Evolutionary conservation across 2,888 invertebrate genomes (phyloP), one percentile per base, ranked within the genome.

Genomic region (Biston betularia): DNA sequence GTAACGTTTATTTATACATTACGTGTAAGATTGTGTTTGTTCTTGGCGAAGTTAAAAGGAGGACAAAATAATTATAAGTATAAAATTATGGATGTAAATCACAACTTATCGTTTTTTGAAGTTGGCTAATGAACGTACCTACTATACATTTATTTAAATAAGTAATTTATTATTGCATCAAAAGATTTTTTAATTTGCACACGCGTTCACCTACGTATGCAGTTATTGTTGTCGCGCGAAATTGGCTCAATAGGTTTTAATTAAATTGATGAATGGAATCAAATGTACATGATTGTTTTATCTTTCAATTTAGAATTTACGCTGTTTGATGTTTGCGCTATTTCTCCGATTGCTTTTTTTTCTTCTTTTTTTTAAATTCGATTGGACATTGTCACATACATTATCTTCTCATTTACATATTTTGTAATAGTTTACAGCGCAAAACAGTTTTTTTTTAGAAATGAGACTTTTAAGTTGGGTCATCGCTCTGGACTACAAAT

Each of bases 161-260:
- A 14, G 14, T 45, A 14, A 45, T 38, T 5, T 5, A 10, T 24
- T 7, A 15, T 48, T 24, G 10, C 10, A 24, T 6, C 8, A 35
- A 6, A 8, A 10, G 38, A 9, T 49, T 40, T 15, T 42, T 54
- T 24, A 0, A n/a, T 44, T 11, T 24, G 15, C 15, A 54, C 6
- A 15, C 42, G 33, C 4, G 8, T 7, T 11, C 33, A 12, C n/a
- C 1, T 10, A 54, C 24, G 33, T 33, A 10, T 53, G 54, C 24
- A 42, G 33, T 42, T 12, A 15, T 50, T n/a, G 14, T 10, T 11
- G 8, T 11, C 48, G 14, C 15, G 12, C 34, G 33, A 42, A 61
- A 65, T 65, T 65, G 60, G 40, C 52, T 65, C 50, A 65, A 65
- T 60, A 33, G 60, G 45, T 33, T 60, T 56, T 33, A 65, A 60